Percentiles rank a stretch among this genome's conserved stretches.
phyloP scores from a whole-genome alignment of 2,797 vertebrate species.

The Aselliscus stoliczkanus region DNA sequence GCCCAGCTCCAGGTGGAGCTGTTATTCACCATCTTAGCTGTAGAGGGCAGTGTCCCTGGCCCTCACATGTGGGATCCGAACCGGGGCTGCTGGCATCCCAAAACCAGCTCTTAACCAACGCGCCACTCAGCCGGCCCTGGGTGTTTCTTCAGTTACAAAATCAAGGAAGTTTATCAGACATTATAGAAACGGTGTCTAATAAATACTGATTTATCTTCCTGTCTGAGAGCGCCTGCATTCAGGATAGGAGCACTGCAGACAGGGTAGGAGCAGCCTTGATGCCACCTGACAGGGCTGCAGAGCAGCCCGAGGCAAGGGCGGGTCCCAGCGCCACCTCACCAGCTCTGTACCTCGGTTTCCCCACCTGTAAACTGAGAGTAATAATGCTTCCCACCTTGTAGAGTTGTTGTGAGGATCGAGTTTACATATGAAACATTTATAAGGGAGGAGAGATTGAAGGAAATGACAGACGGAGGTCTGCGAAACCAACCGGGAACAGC shows the following conservation, averaged over 20 bases:
- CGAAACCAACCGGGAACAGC: neutral
- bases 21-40: no score
- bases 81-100: no score
- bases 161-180: neutral
- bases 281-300: neutral
- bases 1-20: no score
- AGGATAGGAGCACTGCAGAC: neutral
- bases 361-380: neutral
- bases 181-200: neutral
- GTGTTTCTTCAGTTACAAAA: neutral
- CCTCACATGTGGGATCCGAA: no score
- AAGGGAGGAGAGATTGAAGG: neutral
- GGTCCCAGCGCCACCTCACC: neutral
- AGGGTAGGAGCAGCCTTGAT: neutral
- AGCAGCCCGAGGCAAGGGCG: neutral
- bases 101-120: no score
- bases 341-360: neutral
- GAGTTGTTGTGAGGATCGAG: neutral
- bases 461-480: no score
- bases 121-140: no score
- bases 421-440: neutral
- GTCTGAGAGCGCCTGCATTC: rapidly evolving
- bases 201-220: neutral
- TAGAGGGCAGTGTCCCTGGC: no score
- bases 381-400: no score